Percentiles rank a stretch among this genome's conserved stretches.
These are phyloP conservation scores for Rhineura floridana DNA, from an alignment of 2,113 vertebrate genomes.

Conservation along the genomic window DNA sequence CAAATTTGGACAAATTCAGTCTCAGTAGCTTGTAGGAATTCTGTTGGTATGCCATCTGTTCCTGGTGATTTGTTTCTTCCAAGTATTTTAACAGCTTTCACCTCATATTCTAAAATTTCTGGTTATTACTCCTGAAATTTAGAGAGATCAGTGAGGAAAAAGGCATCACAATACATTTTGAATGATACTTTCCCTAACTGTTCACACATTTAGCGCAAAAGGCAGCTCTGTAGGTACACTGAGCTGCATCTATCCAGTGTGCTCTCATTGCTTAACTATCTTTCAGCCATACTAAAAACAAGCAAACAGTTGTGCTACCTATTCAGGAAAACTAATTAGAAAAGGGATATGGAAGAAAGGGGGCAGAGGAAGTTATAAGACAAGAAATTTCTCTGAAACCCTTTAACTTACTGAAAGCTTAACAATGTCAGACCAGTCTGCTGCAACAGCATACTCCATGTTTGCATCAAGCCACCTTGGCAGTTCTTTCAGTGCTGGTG, in stretches of 20 bases:
- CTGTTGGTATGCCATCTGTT: too few relatives aligned
- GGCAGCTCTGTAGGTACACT: neutral
- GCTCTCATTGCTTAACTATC: neutral
- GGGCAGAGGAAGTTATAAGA: slow-evolving; percentile 54
- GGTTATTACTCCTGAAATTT: neutral
- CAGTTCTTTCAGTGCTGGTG: slow-evolving; percentile 90
- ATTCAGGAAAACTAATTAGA: slow-evolving; percentile 48
- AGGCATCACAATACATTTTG: neutral
- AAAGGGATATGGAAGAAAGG: slow-evolving; percentile 59
- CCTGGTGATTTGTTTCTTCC: neutral
- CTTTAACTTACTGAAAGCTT: slow-evolving; percentile 89
- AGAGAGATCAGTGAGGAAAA: neutral
- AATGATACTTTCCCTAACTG: neutral
- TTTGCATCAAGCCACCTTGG: slow-evolving; percentile 90
- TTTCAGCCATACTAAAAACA: rapidly evolving
- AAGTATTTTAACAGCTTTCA: too few relatives aligned
- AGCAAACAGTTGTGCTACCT: slow-evolving; percentile 28
- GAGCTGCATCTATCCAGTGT: neutral
- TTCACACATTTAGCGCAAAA: neutral
- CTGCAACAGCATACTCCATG: slow-evolving; percentile 88
- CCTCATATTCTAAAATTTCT: too few relatives aligned
- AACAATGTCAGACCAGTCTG: slow-evolving; percentile 91
- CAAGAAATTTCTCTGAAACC: slow-evolving; percentile 65
- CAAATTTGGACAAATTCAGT: too few relatives aligned
- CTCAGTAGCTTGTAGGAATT: too few relatives aligned